phyloP scores from a whole-genome alignment of 2,113 vertebrate species.

The Pollachius pollachius region DNA sequence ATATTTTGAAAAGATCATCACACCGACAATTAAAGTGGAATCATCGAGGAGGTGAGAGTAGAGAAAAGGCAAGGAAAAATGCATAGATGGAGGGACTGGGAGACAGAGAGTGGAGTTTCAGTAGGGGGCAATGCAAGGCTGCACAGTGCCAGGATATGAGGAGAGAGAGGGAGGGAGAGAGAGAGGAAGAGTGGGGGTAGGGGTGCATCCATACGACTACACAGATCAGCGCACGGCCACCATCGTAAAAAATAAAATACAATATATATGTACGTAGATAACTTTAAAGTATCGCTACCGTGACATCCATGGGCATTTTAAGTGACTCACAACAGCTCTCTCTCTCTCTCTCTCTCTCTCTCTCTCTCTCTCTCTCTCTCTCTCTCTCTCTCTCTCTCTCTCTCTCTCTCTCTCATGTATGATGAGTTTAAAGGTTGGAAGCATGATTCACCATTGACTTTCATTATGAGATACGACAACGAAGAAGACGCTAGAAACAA shows the following conservation, averaged over 20 bases:
- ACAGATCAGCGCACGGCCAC: slow-evolving; percentile 2
- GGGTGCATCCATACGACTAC: not conserved
- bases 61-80: not conserved
- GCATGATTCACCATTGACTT: no score
- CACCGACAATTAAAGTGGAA: no score
- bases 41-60: slow-evolving; percentile 24
- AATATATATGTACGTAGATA: not conserved
- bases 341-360: no score
- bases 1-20: no score
- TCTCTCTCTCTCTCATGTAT: no score
- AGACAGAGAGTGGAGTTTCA: slow-evolving; percentile 63
- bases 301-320: no score
- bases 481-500: slow-evolving; percentile 16
- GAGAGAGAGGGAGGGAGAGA: slow-evolving; percentile 9
- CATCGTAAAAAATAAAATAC: not conserved
- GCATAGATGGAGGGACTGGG: not conserved
- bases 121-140: slow-evolving; percentile 77
- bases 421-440: no score
- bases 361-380: no score
- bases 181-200: not conserved
- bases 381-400: no score
- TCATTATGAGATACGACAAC: not conserved
- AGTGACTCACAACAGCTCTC: no score
- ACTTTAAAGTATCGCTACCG: not conserved
- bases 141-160: slow-evolving; percentile 25